Percentiles rank a stretch among this genome's conserved stretches.
Evolutionary conservation across 2,113 vertebrate genomes (phyloP).

Genomic region (Columba livia): DNA sequence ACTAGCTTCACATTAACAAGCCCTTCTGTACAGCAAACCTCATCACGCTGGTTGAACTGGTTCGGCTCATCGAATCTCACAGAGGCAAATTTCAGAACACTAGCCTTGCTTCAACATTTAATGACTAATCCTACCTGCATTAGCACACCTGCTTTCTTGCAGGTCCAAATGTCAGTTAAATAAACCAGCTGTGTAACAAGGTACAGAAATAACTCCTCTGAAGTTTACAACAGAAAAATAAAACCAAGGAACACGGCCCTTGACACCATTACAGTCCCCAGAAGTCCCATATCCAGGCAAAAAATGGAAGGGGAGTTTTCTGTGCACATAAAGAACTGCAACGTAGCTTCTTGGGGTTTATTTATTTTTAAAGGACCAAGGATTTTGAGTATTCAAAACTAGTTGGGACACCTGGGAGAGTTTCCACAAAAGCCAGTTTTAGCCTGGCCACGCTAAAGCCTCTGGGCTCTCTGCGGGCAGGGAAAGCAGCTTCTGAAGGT

Average conservation of each 20-base stretch:
- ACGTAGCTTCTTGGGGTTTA: not conserved
- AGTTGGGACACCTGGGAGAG: not conserved
- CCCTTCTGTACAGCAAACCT: not conserved
- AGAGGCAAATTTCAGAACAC: not conserved
- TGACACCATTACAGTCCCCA: not conserved
- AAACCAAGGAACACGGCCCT: not conserved
- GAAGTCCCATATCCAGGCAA: not conserved
- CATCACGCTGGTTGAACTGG: not conserved
- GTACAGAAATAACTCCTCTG: not conserved
- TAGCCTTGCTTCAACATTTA: not conserved
- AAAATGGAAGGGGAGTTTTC: not conserved
- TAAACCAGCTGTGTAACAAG: not conserved
- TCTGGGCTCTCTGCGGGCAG: not conserved
- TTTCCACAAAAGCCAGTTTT: not conserved
- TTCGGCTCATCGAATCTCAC: not conserved
- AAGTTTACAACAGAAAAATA: not conserved
- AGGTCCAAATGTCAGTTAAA: not conserved
- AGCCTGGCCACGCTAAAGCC: not conserved
- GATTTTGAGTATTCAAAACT: not conserved
- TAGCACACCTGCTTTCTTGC: not conserved
- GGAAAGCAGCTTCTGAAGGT: not conserved
- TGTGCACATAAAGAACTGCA: not conserved
- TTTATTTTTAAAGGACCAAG: not conserved
- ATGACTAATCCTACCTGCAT: not conserved
- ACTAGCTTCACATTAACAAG: not conserved